These are phyloP conservation scores for Hipposideros armiger DNA, from an alignment of 2,113 vertebrate species.

Conservation along the genomic window DNA sequence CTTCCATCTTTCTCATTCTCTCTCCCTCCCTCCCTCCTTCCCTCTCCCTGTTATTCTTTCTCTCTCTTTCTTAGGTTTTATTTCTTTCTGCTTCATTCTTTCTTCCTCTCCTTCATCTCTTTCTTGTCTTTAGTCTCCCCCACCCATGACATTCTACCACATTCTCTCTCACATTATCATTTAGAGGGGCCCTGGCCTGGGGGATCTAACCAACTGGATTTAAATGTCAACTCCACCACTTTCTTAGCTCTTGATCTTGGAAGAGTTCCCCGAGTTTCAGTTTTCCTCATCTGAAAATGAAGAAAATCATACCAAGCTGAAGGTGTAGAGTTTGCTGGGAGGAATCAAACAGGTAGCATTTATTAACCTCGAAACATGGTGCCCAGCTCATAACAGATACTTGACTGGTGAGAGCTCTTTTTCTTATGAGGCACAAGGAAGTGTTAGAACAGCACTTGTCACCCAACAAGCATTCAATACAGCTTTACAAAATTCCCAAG, in stretches of 20 bases:
- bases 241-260: not conserved
- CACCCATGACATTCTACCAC: not conserved
- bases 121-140: not conserved
- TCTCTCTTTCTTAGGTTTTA: too few relatives aligned
- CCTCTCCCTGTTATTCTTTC: not conserved
- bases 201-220: not conserved
- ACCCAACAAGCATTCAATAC: not conserved
- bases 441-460: not conserved
- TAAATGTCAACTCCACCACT: not conserved
- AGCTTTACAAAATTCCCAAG: not conserved
- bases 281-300: not conserved
- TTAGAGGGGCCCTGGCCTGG: not conserved
- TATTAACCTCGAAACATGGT: not conserved
- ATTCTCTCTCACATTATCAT: not conserved
- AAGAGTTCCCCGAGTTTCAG: not conserved
- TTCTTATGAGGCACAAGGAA: not conserved
- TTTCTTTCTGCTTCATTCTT: not conserved
- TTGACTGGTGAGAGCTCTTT: not conserved
- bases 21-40: too few relatives aligned
- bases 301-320: not conserved
- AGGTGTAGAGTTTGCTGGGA: not conserved
- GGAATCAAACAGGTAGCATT: not conserved
- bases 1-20: too few relatives aligned
- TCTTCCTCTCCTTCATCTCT: not conserved
- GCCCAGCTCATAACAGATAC: fast-evolving